Conservation (phyloP, 2,797 vertebrate genomes). For the Streptopelia turtur region DNA sequence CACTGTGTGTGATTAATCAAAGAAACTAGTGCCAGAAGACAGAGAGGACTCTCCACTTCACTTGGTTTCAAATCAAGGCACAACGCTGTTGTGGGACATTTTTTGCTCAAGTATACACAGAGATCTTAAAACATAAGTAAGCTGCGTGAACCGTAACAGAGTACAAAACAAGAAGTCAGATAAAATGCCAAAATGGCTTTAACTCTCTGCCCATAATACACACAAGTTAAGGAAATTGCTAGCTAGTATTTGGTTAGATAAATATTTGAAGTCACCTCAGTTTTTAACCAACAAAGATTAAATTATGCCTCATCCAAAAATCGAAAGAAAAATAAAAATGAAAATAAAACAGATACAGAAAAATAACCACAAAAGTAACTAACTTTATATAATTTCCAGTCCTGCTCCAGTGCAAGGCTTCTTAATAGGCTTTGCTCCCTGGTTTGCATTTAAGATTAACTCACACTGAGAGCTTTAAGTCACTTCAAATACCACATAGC, state of each 20-base stretch:
- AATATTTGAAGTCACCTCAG: background rate
- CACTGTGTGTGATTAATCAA: background rate
- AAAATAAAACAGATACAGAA: background rate
- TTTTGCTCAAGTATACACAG: background rate
- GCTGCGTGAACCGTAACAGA: background rate
- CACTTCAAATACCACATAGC: conserved; percentile 42
- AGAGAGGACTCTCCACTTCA: background rate
- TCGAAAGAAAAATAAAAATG: background rate
- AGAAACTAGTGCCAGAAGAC: background rate
- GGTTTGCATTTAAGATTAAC: conserved; percentile 55
- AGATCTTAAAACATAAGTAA: background rate
- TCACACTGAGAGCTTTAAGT: conserved; percentile 39
- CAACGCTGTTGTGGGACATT: no score
- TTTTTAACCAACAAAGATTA: background rate
- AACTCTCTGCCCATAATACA: background rate
- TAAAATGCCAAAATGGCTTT: background rate
- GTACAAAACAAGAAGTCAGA: background rate
- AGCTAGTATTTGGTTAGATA: background rate
- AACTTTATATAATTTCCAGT: background rate
- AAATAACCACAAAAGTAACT: background rate
- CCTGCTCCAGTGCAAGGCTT: background rate
- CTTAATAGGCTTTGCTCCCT: background rate
- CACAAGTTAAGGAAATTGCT: background rate
- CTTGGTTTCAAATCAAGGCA: background rate
- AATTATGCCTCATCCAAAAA: background rate